Evolutionary conservation across 2,113 vertebrate species (phyloP).

Genomic region (Stictonetta naevosa): DNA sequence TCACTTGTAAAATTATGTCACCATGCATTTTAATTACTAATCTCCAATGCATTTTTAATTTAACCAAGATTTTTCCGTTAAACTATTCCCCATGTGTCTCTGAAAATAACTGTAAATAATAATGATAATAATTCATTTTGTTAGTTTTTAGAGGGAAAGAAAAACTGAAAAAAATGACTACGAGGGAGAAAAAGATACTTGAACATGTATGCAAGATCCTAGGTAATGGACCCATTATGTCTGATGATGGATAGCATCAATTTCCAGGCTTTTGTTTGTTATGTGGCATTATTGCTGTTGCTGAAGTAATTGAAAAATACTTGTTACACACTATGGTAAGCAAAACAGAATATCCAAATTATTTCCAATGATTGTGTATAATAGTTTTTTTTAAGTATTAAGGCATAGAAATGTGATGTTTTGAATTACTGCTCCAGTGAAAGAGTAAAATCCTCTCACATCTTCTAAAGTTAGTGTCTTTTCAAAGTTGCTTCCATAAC

Average conservation of each 20-base stretch:
- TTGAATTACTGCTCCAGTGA: background rate
- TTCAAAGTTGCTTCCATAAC: background rate
- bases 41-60: background rate
- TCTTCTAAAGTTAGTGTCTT: background rate
- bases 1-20: background rate
- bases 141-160: background rate
- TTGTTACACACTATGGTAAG: background rate
- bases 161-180: background rate
- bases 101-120: background rate
- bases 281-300: background rate
- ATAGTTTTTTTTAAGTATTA: background rate
- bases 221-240: background rate
- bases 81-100: background rate
- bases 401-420: background rate
- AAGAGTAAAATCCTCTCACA: background rate
- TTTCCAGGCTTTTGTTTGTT: background rate
- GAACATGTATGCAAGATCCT: background rate
- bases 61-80: background rate
- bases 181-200: background rate
- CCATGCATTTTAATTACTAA: background rate
- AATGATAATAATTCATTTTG: background rate
- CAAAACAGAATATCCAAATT: background rate
- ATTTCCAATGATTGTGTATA: background rate
- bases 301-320: background rate
- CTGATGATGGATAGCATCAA: background rate